Percentiles rank a stretch among this genome's conserved stretches.
These are phyloP conservation scores for Heliothis peltigera DNA, from an alignment of 2,888 invertebrate species.

Conservation along the genomic window DNA sequence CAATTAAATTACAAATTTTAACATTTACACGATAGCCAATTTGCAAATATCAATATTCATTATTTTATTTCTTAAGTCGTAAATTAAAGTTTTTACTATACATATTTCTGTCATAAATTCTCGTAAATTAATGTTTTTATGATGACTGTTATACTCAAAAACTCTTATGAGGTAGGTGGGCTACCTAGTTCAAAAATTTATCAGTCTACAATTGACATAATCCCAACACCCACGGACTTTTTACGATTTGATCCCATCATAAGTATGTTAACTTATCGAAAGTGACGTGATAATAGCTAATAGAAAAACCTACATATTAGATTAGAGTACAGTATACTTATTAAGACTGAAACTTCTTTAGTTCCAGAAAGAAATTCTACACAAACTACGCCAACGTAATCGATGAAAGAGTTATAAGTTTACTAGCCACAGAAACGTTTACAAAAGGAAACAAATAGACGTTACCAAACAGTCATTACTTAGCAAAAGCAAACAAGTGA, in stretches of 20 bases:
- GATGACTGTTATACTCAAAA: slow-evolving; percentile 48
- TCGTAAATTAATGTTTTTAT: slow-evolving; percentile 59
- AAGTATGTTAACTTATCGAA: slow-evolving; percentile 49
- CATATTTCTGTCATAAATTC: slow-evolving; percentile 54
- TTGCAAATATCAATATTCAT: slow-evolving; percentile 52
- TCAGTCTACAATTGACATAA: slow-evolving; percentile 62
- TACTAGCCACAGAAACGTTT: slow-evolving; percentile 10
- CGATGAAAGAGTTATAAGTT: background rate
- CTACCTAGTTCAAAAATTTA: slow-evolving; percentile 57
- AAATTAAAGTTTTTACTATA: slow-evolving; percentile 52
- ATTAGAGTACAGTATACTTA: slow-evolving; percentile 31
- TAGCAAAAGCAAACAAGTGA: slow-evolving; percentile 55
- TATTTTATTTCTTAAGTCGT: slow-evolving; percentile 33
- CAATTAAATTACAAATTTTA: slow-evolving; percentile 35
- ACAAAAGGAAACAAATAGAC: slow-evolving; percentile 33
- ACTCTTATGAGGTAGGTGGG: slow-evolving; percentile 53
- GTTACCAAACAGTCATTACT: slow-evolving; percentile 52
- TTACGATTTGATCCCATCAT: slow-evolving; percentile 55
- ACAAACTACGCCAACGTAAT: background rate
- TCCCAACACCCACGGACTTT: slow-evolving; percentile 58
- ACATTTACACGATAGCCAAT: slow-evolving; percentile 29
- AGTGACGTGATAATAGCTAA: slow-evolving; percentile 47
- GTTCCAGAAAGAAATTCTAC: background rate
- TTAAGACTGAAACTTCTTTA: slow-evolving; percentile 1
- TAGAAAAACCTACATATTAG: slow-evolving; percentile 51